Evolutionary conservation across 2,888 invertebrate genomes (phyloP), one percentile per base, ranked within the genome.

Genomic region (Ormyrus nitidulus): DNA sequence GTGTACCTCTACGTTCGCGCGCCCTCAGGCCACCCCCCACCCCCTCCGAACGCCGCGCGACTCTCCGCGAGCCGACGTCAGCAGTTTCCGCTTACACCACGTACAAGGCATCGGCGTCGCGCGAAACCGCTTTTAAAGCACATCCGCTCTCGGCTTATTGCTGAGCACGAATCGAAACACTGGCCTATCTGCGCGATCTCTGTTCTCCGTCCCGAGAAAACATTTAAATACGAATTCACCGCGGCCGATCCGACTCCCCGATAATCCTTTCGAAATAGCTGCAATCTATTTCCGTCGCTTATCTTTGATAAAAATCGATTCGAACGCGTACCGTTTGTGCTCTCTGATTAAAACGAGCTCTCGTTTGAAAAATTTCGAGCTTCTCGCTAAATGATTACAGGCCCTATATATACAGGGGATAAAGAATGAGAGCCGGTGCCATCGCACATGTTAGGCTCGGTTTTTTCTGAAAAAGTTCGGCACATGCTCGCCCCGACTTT

Each of bases 121-220:
- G 59, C 62, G 59, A 59, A 66, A 72, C 44, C 13, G 61, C 78
- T 72, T 78, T 72, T 72, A 59, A 51, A 66, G 77, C 68, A 53
- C 54, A 48, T 61, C 34, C 77, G 79, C 79, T 83, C 79, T 83
- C 82, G 84, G 87, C 87, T 89, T 89, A 89, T 89, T 89, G 87
- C 87, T 85, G 87, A 86, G 87, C 89, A 89, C 89, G 89, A 86
- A 89, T 85, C 85, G 83, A 86, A 85, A 84, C 85, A 80, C 85
- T 84, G 82, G 81, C 85, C 84, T 89, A 89, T 89, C 89, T 85
- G 80, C 84, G 79, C 85, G 87, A 89, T 90, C 89, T 88, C 76
- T 75, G 64, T 81, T 80, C 77, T 81, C 86, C 77, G 77, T 86
- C 86, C 86, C 85, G 85, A 86, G 86, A 87, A 87, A 89, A 88